These are phyloP conservation scores for Perca fluviatilis DNA, from an alignment of 2,113 vertebrate species.

Conservation along the genomic window DNA sequence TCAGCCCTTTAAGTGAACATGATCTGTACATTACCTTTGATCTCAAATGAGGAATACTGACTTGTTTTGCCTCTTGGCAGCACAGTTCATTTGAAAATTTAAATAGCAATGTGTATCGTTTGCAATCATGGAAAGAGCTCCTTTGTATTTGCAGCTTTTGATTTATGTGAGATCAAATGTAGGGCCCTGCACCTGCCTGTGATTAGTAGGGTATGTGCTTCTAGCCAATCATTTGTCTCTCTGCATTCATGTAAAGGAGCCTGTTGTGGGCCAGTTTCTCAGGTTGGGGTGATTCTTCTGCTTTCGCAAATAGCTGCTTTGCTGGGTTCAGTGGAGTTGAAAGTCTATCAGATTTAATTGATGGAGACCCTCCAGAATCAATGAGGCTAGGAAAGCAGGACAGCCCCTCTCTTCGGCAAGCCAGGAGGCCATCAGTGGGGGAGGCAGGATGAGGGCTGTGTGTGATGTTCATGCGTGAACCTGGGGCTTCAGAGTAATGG, in stretches of 20 bases:
- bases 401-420: constrained; percentile 75
- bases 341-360: constrained; percentile 81
- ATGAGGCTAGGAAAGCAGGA: constrained; percentile 79
- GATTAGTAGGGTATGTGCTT: constrained; percentile 38
- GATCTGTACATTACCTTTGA: constrained; percentile 38
- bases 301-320: constrained; percentile 58
- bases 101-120: constrained; percentile 42
- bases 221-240: constrained; percentile 44
- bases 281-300: constrained; percentile 51
- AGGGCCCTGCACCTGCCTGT: constrained; percentile 37
- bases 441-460: constrained; percentile 59
- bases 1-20: constrained; percentile 16
- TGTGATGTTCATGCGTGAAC: constrained; percentile 75
- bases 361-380: constrained; percentile 79
- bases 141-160: constrained; percentile 43
- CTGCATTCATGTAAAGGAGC: constrained; percentile 44
- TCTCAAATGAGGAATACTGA: constrained; percentile 30
- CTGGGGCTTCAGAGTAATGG: constrained; percentile 77
- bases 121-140: constrained; percentile 23
- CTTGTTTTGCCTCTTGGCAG: constrained; percentile 31
- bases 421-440: constrained; percentile 71
- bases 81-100: constrained; percentile 43
- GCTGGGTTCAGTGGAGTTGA: constrained; percentile 67
- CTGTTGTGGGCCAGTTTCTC: constrained; percentile 41
- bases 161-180: constrained; percentile 57